A percentile compares a stretch with the other conserved stretches of the same genome.
phyloP scores from a whole-genome alignment of 2,113 vertebrate genomes.

The Dipodomys spectabilis region DNA sequence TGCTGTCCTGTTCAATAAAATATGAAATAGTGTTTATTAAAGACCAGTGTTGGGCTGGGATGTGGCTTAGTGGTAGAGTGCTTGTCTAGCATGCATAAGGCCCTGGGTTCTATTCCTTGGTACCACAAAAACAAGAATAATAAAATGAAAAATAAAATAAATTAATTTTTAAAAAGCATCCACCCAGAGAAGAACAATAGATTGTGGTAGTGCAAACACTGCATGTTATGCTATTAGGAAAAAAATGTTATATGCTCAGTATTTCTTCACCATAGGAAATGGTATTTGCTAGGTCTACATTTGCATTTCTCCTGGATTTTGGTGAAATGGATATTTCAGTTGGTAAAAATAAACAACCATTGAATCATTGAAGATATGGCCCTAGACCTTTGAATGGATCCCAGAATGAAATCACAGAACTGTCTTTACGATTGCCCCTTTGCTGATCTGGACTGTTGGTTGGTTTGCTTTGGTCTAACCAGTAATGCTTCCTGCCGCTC shows the following conservation, averaged over 20 bases:
- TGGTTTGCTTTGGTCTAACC: neutral
- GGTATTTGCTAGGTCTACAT: neutral
- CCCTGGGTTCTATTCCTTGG: too few relatives aligned
- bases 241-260: neutral
- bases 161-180: too few relatives aligned
- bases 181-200: neutral
- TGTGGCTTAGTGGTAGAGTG: too few relatives aligned
- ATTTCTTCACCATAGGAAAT: neutral
- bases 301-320: conserved; percentile 59
- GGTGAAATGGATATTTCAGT: conserved; percentile 3
- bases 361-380: conserved; percentile 21
- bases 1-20: too few relatives aligned
- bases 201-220: neutral
- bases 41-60: too few relatives aligned
- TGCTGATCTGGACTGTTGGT: neutral
- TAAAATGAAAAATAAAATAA: too few relatives aligned
- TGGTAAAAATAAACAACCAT: conserved; percentile 30
- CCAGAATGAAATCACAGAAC: conserved; percentile 28
- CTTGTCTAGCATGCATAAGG: too few relatives aligned
- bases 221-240: neutral
- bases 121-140: too few relatives aligned
- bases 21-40: too few relatives aligned
- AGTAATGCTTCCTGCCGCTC: neutral
- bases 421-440: neutral
- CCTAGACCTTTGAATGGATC: conserved; percentile 29